Evolutionary conservation across 1,140 invertebrate genomes (phyloP), one percentile per base, ranked within the genome.

Genomic region (Heliconius hewitsoni): DNA sequence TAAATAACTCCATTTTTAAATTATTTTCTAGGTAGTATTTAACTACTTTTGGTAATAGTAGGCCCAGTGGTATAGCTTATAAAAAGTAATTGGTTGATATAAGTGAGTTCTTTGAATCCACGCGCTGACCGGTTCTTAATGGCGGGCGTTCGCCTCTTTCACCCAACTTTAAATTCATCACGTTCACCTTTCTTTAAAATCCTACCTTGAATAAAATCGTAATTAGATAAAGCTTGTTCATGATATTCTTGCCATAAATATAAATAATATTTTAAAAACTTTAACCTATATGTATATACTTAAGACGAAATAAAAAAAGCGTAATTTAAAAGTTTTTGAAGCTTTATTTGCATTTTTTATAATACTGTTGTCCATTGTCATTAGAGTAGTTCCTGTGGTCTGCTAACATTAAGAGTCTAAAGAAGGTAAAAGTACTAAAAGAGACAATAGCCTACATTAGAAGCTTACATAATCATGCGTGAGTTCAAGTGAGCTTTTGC

Each of bases 111-210:
- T 70, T 57, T 37, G 74, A 80, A 73, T 70, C 79, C 82, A 77
- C 79, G 76, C 76, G 37, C 66, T 81, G 82, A 85, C 84, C 81
- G 84, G 84, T 85, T 82, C 74, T 78, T 46, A 73, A 74, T 77
- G 77, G 76, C 78, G 78, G 83, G 76, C 84, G 74, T 82, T 82
- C 76, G 78, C 71, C 79, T 85, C 83, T 83, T 83, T 82, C 82
- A 81, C 82, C 79, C 82, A 77, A 76, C 72, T 52, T 74, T n/a
- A 71, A 42, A 70, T 57, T n/a, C 23, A 42, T 71, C 60, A 71
- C 55, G 55, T 57, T 75, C 23, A 71, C 60, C 60, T 66, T 66
- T 66, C 60, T 66, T 66, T 66, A 30, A 60, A 72, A n/a, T 39
- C n/a, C 34, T 72, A n/a, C 37, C 6, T 16, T 72, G n/a, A 72